Percentiles rank a stretch among this genome's conserved stretches.
Conservation (phyloP, 53 echinoderm and acorn worm species). For the Crossaster papposus region DNA sequence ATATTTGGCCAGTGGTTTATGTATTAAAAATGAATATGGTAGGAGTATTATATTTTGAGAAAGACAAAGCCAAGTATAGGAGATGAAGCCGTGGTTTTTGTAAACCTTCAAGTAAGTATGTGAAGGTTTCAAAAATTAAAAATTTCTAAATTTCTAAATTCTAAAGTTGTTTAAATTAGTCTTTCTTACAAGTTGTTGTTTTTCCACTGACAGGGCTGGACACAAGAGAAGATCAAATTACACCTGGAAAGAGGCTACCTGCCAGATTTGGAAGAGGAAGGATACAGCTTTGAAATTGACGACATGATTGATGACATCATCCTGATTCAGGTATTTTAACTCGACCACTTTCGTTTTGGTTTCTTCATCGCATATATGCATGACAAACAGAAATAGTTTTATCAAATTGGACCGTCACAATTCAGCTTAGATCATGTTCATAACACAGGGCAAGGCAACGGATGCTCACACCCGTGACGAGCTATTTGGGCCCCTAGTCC, state of each 20-base stretch:
- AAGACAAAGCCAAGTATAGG: too few relatives aligned
- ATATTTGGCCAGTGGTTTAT: too few relatives aligned
- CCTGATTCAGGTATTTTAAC: conserved; percentile 63
- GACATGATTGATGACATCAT: conserved; percentile 69
- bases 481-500: conserved; percentile 71
- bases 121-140: too few relatives aligned
- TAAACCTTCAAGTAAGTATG: too few relatives aligned
- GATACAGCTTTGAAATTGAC: conserved; percentile 73
- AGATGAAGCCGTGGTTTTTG: too few relatives aligned
- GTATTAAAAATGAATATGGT: too few relatives aligned
- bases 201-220: conserved; percentile 75
- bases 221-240: conserved; percentile 85
- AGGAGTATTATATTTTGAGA: too few relatives aligned
- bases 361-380: too few relatives aligned
- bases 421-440: too few relatives aligned
- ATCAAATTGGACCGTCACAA: too few relatives aligned
- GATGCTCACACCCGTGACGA: conserved; percentile 91
- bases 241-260: conserved; percentile 82
- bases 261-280: conserved; percentile 64
- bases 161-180: neutral
- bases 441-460: conserved; percentile 69
- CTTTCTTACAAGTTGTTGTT: neutral
- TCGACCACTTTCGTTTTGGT: neutral
- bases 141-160: too few relatives aligned
- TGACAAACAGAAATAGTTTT: too few relatives aligned